phyloP scores from a whole-genome alignment of 2,888 invertebrate species.

The Drosophila mettleri region DNA sequence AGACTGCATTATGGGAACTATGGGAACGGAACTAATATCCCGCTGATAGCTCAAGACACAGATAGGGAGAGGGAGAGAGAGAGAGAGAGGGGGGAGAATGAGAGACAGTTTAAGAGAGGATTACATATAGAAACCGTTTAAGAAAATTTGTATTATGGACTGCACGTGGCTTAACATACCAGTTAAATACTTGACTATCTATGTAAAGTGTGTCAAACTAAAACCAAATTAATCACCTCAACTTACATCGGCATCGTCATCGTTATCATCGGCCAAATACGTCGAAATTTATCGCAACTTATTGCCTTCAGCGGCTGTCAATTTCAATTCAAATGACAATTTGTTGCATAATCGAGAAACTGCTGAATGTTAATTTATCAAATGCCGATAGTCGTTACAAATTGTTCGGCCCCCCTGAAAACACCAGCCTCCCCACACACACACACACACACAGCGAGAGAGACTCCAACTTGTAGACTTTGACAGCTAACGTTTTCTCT shows the following conservation, averaged over 20 bases:
- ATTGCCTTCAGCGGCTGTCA: conserved; percentile 65
- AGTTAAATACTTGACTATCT: conserved; percentile 1
- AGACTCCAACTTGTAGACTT: conserved; percentile 34
- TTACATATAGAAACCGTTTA: conserved; percentile 57
- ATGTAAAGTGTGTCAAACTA: conserved; percentile 66
- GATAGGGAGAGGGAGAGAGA: background rate
- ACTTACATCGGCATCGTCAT: conserved; percentile 32
- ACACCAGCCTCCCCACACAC: conserved; percentile 36
- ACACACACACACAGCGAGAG: conserved; percentile 16
- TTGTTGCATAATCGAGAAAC: conserved; percentile 77
- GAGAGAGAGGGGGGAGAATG: background rate
- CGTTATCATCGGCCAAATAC: conserved; percentile 30
- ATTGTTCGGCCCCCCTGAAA: conserved; percentile 67
- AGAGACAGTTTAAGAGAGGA: conserved; percentile 23
- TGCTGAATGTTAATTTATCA: conserved; percentile 81
- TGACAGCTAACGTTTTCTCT: conserved; percentile 54
- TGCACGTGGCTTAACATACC: conserved; percentile 27
- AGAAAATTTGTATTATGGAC: conserved; percentile 43
- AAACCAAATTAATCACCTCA: conserved; percentile 66
- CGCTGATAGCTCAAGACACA: conserved; percentile 49
- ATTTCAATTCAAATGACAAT: conserved; percentile 77
- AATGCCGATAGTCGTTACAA: conserved; percentile 80
- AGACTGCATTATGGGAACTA: conserved; percentile 64
- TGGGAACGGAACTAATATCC: conserved; percentile 70
- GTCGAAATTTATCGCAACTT: conserved; percentile 36